Evolutionary conservation across 2,797 vertebrate species (phyloP).

Genomic region (Myotis daubentonii): DNA sequence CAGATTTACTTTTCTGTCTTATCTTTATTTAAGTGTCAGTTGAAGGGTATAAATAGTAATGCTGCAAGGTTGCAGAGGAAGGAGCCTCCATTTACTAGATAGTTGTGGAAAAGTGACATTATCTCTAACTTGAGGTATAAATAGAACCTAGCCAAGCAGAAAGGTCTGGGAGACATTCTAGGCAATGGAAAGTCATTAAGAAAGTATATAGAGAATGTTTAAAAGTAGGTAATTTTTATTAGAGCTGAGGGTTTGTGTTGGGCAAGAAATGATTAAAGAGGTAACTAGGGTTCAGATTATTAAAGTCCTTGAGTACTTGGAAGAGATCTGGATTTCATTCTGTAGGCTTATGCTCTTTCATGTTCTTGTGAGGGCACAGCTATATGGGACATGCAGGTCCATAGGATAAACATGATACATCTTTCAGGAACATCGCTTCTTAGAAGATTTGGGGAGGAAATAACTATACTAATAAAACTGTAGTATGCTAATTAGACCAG

Average conservation of each 20-base stretch:
- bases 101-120: neutral
- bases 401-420: neutral
- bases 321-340: neutral
- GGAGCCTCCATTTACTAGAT: neutral
- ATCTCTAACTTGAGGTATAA: neutral
- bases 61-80: neutral
- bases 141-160: neutral
- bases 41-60: neutral
- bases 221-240: neutral
- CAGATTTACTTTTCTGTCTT: conserved; percentile 2
- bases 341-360: neutral
- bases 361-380: neutral
- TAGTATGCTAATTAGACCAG: too few species aligned
- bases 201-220: neutral
- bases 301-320: neutral
- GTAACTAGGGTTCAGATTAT: neutral
- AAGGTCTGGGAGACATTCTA: neutral
- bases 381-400: neutral
- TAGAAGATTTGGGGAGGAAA: neutral
- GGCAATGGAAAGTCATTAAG: neutral
- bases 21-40: neutral
- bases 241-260: neutral
- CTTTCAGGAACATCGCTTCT: neutral
- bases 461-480: neutral
- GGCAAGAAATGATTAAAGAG: neutral